Evolutionary conservation across 2,888 invertebrate species (phyloP).

Genomic region (Trichopria drosophilae): DNA sequence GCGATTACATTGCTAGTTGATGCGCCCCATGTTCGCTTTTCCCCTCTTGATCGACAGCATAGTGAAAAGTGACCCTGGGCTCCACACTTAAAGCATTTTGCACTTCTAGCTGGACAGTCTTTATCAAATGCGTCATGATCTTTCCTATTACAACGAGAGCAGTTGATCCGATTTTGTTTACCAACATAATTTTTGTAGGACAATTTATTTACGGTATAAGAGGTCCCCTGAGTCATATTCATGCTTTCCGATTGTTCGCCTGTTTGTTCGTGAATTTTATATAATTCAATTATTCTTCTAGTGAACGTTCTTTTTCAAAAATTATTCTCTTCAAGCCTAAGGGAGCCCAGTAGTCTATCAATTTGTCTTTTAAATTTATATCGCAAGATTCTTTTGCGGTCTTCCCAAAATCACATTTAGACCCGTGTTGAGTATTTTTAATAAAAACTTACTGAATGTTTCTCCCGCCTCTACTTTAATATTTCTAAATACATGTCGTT

Average conservation of each 20-base stretch:
- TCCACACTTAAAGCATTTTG: slow-evolving; percentile 35
- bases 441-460: slow-evolving; percentile 43
- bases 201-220: too few relatives aligned
- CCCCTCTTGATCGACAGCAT: slow-evolving; percentile 24
- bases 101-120: slow-evolving; percentile 36
- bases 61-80: slow-evolving; percentile 35
- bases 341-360: slow-evolving; percentile 39
- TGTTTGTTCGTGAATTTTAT: slow-evolving; percentile 24
- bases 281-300: slow-evolving; percentile 40
- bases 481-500: slow-evolving; percentile 44
- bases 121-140: slow-evolving; percentile 23
- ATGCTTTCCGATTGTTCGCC: neutral
- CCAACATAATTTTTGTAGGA: too few relatives aligned
- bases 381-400: slow-evolving; percentile 15
- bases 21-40: neutral
- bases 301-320: slow-evolving; percentile 34
- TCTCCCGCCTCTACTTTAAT: slow-evolving; percentile 42
- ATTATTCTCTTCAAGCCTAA: slow-evolving; percentile 38
- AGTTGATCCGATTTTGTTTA: too few relatives aligned
- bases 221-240: too few relatives aligned
- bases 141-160: too few relatives aligned
- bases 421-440: slow-evolving; percentile 43
- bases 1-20: neutral
- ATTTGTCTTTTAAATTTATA: slow-evolving; percentile 39
- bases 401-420: slow-evolving; percentile 41